Base-by-base conservation (phyloP, 2,113 vertebrate genomes). In the Egretta garzetta region DNA sequence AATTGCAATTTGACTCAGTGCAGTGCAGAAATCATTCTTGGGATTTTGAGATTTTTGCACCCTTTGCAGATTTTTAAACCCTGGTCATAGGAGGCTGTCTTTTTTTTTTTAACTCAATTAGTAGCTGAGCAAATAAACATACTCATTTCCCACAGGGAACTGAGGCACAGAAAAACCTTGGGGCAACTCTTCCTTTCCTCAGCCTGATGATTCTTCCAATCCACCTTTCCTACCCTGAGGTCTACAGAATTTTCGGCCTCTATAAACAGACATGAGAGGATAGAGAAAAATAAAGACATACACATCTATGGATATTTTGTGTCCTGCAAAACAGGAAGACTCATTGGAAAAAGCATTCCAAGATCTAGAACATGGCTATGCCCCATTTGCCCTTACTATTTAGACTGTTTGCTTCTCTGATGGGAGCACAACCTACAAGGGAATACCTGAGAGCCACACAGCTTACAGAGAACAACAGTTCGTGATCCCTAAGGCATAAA, bases 261-360 rank as follows among this genome's bases (percentile, higher is more conserved):
- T 45, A 22, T 26, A 73, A 60, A 73, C 3, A 77, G 21, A 75
- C 5, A 28, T 0, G 7, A 8, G 5, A 2, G 4, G 10, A 62
- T 0, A 55, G 13, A 71, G 24, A 83, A 70, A 80, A 41, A 41
- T 41, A 41, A 41, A 41, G 39, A 41, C 39, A 41, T 41, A 41
- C 12, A 49, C 0, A 0, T 2, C 58, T 30, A 20, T 2, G 5
- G n/a, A 47, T 18, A 60, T 67, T 71, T 58, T 67, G 53, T 37
- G 21, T 50, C 6, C 66, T 45, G 49, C 15, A 45, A 50, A 24
- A 58, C 0, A 37, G 12, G 10, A 58, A 84, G 23, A 56, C 5
- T 32, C 28, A 35, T 1, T 23, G 8, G 33, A 71, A 39, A 52
- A 84, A 59, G 6, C 14, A 30, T 63, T 81, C 52, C 47, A 60